phyloP scores from a whole-genome alignment of 2,797 vertebrate species.

The Rallus crepitans region DNA sequence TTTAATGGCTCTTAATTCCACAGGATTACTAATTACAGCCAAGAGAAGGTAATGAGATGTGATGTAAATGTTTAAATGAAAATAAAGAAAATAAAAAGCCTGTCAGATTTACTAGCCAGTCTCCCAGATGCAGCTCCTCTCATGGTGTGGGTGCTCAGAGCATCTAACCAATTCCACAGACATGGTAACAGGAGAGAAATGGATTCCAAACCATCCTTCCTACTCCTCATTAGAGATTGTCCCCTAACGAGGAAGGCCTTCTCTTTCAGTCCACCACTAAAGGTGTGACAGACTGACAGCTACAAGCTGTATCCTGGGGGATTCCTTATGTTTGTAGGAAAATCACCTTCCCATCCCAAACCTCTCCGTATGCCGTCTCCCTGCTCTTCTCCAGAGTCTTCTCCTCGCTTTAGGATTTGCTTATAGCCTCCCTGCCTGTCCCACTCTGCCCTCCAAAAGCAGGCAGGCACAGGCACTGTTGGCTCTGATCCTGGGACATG shows the following conservation, averaged over 20 bases:
- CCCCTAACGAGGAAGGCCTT: not conserved
- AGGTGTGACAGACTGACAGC: not conserved
- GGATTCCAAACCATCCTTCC: not conserved
- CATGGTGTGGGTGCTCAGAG: rapidly evolving
- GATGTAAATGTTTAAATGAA: conserved; percentile 56
- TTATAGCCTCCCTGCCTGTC: not conserved
- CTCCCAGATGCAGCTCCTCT: not conserved
- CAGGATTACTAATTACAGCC: conserved; percentile 77
- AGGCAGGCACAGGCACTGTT: rapidly evolving
- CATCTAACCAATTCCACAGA: not conserved
- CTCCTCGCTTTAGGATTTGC: not conserved
- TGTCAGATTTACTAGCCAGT: conserved; percentile 53
- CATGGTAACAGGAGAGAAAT: not conserved
- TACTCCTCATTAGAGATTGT: not conserved
- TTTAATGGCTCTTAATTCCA: conserved; percentile 79
- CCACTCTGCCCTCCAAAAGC: not conserved
- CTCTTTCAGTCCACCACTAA: not conserved
- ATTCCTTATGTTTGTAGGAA: rapidly evolving
- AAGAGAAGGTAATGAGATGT: conserved; percentile 75
- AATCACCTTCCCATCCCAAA: not conserved
- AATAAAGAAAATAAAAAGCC: conserved; percentile 52
- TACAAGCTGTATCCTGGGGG: not conserved
- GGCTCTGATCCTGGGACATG: not conserved
- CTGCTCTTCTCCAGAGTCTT: not conserved
- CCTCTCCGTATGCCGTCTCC: not conserved